These are phyloP conservation scores for Raja brachyura DNA, from an alignment of 2,113 vertebrate species.

Conservation along the genomic window DNA sequence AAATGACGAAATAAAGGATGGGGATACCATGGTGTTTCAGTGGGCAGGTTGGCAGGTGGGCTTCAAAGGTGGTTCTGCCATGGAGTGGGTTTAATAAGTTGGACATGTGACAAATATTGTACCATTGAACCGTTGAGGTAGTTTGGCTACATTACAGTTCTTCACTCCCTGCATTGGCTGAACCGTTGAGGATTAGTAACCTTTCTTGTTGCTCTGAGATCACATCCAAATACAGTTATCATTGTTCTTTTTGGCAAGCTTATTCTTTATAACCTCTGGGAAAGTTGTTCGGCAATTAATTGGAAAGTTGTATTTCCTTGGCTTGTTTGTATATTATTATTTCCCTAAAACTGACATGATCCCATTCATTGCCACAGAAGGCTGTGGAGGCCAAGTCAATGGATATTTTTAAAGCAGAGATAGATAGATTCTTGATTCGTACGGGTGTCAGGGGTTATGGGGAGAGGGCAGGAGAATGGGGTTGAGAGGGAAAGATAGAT, in stretches of 20 bases:
- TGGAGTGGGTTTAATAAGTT: not conserved
- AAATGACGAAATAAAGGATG: not conserved
- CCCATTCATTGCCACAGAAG: too few relatives aligned
- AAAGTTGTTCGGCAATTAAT: not conserved
- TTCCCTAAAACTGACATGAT: not conserved
- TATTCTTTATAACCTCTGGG: not conserved
- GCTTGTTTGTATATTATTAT: not conserved
- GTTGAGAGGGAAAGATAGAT: too few relatives aligned
- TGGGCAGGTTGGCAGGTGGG: not conserved
- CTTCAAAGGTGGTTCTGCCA: not conserved
- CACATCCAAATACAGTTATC: not conserved
- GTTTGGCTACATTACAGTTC: not conserved
- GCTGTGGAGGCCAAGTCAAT: too few relatives aligned
- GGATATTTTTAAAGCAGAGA: too few relatives aligned
- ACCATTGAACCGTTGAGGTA: not conserved
- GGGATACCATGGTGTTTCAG: not conserved
- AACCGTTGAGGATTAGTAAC: not conserved
- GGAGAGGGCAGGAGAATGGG: too few relatives aligned
- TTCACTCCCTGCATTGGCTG: not conserved
- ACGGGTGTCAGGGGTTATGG: too few relatives aligned
- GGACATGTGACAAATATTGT: too few relatives aligned
- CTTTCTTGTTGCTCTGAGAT: not conserved
- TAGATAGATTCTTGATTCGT: too few relatives aligned
- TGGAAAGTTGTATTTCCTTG: not conserved
- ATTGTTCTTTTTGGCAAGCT: not conserved